These are phyloP conservation scores for Andrena dorsata DNA, from an alignment of 2,888 invertebrate genomes.

Conservation along the genomic window DNA sequence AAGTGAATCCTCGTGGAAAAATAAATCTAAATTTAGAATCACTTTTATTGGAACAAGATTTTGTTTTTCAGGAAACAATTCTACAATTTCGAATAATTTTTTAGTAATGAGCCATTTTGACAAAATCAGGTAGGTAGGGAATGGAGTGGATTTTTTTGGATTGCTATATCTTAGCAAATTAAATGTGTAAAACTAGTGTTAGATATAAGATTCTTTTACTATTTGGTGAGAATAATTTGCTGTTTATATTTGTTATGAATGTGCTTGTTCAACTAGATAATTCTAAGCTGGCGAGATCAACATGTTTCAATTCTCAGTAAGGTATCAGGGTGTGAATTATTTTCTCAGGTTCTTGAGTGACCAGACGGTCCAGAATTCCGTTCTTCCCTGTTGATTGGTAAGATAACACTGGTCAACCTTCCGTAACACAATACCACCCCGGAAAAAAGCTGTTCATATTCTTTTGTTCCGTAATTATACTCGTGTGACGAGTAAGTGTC, in stretches of 20 bases:
- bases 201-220: not conserved
- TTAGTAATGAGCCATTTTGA: too few species aligned
- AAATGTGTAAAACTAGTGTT: not conserved
- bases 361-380: constrained; percentile 52
- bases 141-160: not conserved
- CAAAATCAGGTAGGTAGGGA: too few species aligned
- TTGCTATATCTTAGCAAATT: not conserved
- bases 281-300: constrained; percentile 41
- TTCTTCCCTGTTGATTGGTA: constrained; percentile 76
- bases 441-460: constrained; percentile 28
- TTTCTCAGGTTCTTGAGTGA: constrained; percentile 59
- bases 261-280: not conserved
- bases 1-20: too few species aligned
- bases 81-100: too few species aligned
- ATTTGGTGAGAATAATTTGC: not conserved
- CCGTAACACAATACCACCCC: constrained; percentile 53
- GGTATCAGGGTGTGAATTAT: constrained; percentile 68
- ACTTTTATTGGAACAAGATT: too few species aligned
- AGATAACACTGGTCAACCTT: constrained; percentile 71
- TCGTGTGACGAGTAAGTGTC: constrained; percentile 21
- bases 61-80: too few species aligned
- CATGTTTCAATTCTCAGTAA: constrained; percentile 58
- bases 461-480: constrained; percentile 26
- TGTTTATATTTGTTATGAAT: not conserved
- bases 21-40: too few species aligned